Conservation (phyloP, 2,888 invertebrate species). For the Tanytarsus gracilentus region DNA sequence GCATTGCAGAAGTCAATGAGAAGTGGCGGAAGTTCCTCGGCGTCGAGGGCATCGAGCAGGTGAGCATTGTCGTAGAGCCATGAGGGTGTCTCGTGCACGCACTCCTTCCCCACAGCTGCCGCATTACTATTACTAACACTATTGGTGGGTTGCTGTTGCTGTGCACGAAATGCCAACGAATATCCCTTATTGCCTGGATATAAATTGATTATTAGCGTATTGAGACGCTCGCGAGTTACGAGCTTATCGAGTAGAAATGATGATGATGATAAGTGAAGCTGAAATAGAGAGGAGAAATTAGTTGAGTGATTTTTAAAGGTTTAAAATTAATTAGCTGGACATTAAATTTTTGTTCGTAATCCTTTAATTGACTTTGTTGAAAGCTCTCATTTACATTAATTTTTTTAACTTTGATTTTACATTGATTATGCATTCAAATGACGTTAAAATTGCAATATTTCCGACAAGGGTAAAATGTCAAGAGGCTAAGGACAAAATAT, state of each 20-base stretch:
- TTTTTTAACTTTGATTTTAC: too few species aligned
- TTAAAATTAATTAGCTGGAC: background rate
- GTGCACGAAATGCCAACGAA: conserved; percentile 46
- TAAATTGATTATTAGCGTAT: conserved; percentile 81
- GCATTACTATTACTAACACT: conserved; percentile 33
- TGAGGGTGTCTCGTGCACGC: conserved; percentile 64
- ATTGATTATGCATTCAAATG: too few species aligned
- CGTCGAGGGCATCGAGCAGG: conserved; percentile 77
- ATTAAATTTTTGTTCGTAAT: too few species aligned
- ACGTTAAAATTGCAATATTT: too few species aligned
- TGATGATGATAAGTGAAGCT: conserved; percentile 44
- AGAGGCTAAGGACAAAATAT: too few species aligned
- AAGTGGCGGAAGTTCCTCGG: conserved; percentile 81
- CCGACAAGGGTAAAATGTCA: too few species aligned
- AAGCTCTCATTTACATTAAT: too few species aligned
- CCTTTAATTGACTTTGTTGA: too few species aligned
- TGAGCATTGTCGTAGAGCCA: conserved; percentile 88
- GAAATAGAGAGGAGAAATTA: conserved; percentile 30
- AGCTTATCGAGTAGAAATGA: conserved; percentile 75
- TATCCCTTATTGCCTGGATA: conserved; percentile 90
- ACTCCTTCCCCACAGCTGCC: too few species aligned
- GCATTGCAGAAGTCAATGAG: conserved; percentile 74
- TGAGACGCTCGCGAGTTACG: conserved; percentile 73
- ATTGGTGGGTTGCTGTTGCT: conserved; percentile 35
- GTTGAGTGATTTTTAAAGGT: background rate